phyloP scores from a whole-genome alignment of 1,140 invertebrate genomes.

The Trichogramma pretiosum region DNA sequence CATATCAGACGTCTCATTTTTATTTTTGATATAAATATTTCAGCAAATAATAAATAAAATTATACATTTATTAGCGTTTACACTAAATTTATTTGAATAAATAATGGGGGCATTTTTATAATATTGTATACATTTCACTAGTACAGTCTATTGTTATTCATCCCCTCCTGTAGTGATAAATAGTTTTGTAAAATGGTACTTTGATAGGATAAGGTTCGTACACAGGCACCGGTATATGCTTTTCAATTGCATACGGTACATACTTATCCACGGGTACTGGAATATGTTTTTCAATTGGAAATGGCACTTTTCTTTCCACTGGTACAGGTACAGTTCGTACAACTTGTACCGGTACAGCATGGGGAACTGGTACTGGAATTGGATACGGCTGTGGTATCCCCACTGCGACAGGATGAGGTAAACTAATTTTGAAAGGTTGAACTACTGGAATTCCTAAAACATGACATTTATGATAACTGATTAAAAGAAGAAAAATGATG shows the following conservation, averaged over 20 bases:
- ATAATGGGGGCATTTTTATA: too few relatives aligned
- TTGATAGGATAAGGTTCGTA: constrained; percentile 67
- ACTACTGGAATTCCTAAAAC: constrained; percentile 52
- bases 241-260: constrained; percentile 59
- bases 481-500: too few relatives aligned
- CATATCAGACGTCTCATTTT: too few relatives aligned
- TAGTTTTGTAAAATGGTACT: constrained; percentile 66
- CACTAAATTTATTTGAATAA: too few relatives aligned
- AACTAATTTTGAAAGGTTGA: constrained; percentile 58
- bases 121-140: too few relatives aligned
- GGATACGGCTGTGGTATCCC: constrained; percentile 52
- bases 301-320: constrained; percentile 57
- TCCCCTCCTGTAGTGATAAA: constrained; percentile 58
- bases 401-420: constrained; percentile 62
- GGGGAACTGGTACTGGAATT: constrained; percentile 39
- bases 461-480: too few relatives aligned
- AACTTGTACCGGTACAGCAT: constrained; percentile 40
- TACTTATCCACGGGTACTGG: constrained; percentile 56
- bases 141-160: too few relatives aligned
- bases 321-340: constrained; percentile 47
- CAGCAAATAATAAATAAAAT: too few relatives aligned
- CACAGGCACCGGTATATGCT: constrained; percentile 62
- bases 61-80: too few relatives aligned
- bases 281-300: constrained; percentile 54
- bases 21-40: too few relatives aligned